A percentile compares a stretch with the other conserved stretches of the same genome.
Conservation (phyloP, 53 echinoderm and acorn worm genomes). For the Holothuria scabra region DNA sequence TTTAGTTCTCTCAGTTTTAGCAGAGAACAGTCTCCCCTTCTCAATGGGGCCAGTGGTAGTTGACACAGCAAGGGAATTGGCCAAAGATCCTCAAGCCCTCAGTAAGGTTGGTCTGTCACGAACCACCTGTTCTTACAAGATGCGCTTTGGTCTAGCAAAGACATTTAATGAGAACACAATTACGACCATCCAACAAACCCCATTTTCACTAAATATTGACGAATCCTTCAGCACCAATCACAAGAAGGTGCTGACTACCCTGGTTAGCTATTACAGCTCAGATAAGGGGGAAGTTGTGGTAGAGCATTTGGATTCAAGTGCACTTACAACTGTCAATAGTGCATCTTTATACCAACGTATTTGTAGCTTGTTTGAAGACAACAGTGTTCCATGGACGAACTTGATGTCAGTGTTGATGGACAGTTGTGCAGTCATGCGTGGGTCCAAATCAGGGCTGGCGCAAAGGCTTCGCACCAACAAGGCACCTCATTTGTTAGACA, state of each 20-base stretch:
- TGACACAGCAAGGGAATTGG: slow-evolving; percentile 34
- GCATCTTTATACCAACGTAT: slow-evolving; percentile 20
- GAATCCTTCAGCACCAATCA: slow-evolving; percentile 9
- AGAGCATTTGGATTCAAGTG: slow-evolving; percentile 1
- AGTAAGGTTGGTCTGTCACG: slow-evolving; percentile 15
- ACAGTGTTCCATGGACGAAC: slow-evolving; percentile 44
- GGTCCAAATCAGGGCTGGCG: too few relatives aligned
- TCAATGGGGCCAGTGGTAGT: slow-evolving; percentile 41
- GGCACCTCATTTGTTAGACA: slow-evolving; percentile 41
- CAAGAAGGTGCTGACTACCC: slow-evolving; percentile 16
- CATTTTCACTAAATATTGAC: slow-evolving; percentile 28
- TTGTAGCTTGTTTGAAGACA: slow-evolving; percentile 15
- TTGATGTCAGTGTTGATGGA: slow-evolving; percentile 48
- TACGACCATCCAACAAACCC: not conserved
- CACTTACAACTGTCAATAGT: slow-evolving; percentile 36
- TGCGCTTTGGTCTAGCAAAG: slow-evolving; percentile 39
- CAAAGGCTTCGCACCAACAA: too few relatives aligned
- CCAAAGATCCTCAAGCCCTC: slow-evolving; percentile 32
- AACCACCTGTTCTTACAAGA: slow-evolving; percentile 47
- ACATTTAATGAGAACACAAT: slow-evolving; percentile 25
- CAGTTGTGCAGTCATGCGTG: slow-evolving; percentile 45
- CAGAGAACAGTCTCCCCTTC: slow-evolving; percentile 50
- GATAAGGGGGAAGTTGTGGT: slow-evolving; percentile 8
- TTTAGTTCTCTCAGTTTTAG: slow-evolving; percentile 38
- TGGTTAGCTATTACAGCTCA: slow-evolving; percentile 19